Percentiles rank a stretch among this genome's conserved stretches.
Evolutionary conservation across 2,113 vertebrate genomes (phyloP).

Genomic region (crab-eating macaque (Macaca fascicularis)): T2T-MFA8v1.1 NC_088380.1:172680001-172680500

Average conservation of each 20-base stretch:
- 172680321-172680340: constrained; percentile 2
- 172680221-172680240: background rate
- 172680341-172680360: constrained; percentile 40
- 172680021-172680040: constrained; percentile 69
- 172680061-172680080: constrained; percentile 75
- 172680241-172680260: background rate
- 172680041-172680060: constrained; percentile 60
- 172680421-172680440: background rate
- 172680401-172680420: background rate
- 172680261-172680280: background rate
- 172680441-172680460: background rate
- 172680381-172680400: constrained; percentile 15
- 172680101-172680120: constrained; percentile 60
- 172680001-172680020: constrained; percentile 83
- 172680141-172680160: background rate
- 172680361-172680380: background rate
- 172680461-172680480: constrained; percentile 37
- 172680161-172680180: background rate
- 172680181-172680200: background rate
- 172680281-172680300: background rate
- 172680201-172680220: background rate
- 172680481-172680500: constrained; percentile 14
- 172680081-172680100: constrained; percentile 64
- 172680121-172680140: constrained; percentile 36
- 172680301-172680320: background rate